phyloP scores from a whole-genome alignment of 2,797 vertebrate genomes.

The Mus caroli region DNA sequence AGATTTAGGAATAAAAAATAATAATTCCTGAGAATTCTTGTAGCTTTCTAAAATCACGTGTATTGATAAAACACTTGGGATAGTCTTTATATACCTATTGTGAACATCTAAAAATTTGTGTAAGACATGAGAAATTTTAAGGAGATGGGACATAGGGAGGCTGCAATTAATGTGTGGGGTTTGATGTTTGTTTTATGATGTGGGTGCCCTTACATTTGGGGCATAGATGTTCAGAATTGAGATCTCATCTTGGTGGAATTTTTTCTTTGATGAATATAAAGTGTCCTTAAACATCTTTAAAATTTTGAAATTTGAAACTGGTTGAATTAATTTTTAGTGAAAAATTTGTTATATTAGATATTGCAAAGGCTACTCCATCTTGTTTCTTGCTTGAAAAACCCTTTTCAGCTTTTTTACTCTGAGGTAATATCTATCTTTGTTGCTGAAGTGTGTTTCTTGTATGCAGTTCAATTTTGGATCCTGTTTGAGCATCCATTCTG shows the following conservation, averaged over 20 bases:
- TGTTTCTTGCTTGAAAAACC: too few relatives aligned
- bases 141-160: background rate
- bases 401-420: too few relatives aligned
- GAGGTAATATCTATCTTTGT: background rate
- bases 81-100: slow-evolving; percentile 21
- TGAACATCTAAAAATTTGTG: slow-evolving; percentile 6
- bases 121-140: background rate
- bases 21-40: slow-evolving; percentile 45
- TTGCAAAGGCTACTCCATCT: too few relatives aligned
- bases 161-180: background rate
- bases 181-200: too few relatives aligned
- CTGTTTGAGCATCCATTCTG: background rate
- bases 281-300: too few relatives aligned
- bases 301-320: too few relatives aligned
- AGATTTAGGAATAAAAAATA: background rate
- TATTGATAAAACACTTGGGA: slow-evolving; percentile 22
- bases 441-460: background rate
- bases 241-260: too few relatives aligned
- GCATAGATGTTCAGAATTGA: too few relatives aligned
- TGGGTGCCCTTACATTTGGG: too few relatives aligned
- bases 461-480: background rate
- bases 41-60: slow-evolving; percentile 25
- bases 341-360: too few relatives aligned
- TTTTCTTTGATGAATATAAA: too few relatives aligned
- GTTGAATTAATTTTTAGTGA: too few relatives aligned